Percentiles rank a stretch among this genome's conserved stretches.
These are phyloP conservation scores for Coccyzus lansbergi DNA, from an alignment of 2,797 vertebrate species.

Conservation along the genomic window DNA sequence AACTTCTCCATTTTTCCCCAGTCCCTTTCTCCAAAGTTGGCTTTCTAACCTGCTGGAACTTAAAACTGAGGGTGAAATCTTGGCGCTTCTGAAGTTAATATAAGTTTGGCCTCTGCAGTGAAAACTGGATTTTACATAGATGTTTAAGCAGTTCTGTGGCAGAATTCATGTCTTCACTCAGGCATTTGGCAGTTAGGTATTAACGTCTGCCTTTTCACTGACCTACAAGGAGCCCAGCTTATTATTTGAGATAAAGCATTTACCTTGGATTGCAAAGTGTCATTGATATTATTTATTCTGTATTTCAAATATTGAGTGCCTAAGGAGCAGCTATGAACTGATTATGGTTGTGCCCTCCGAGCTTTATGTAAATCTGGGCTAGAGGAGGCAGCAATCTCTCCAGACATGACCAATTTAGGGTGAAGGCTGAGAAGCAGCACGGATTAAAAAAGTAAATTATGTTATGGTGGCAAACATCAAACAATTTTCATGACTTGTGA, in stretches of 20 bases:
- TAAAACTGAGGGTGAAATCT: constrained; percentile 18
- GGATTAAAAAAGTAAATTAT: neutral
- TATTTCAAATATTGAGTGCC: neutral
- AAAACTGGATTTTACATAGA: constrained; percentile 35
- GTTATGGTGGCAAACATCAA: neutral
- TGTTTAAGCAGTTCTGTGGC: constrained; percentile 19
- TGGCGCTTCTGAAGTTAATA: neutral
- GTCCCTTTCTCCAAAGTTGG: neutral
- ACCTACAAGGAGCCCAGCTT: neutral
- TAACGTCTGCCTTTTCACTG: constrained; percentile 7
- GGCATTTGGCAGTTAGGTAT: neutral
- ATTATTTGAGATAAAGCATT: neutral
- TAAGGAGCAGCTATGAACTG: neutral
- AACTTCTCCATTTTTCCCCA: neutral
- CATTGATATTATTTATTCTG: neutral
- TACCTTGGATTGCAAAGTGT: neutral
- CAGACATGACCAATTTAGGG: neutral
- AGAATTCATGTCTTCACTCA: neutral
- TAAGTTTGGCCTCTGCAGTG: constrained; percentile 6
- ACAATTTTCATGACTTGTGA: neutral
- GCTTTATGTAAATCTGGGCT: neutral
- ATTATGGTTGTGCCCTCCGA: neutral
- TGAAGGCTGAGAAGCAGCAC: neutral
- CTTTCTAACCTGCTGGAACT: constrained; percentile 7
- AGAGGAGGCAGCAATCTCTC: neutral